A percentile compares a stretch with the other conserved stretches of the same genome.
phyloP scores from a whole-genome alignment of 2,888 invertebrate species.

The Lordiphosa fenestrarum region DNA sequence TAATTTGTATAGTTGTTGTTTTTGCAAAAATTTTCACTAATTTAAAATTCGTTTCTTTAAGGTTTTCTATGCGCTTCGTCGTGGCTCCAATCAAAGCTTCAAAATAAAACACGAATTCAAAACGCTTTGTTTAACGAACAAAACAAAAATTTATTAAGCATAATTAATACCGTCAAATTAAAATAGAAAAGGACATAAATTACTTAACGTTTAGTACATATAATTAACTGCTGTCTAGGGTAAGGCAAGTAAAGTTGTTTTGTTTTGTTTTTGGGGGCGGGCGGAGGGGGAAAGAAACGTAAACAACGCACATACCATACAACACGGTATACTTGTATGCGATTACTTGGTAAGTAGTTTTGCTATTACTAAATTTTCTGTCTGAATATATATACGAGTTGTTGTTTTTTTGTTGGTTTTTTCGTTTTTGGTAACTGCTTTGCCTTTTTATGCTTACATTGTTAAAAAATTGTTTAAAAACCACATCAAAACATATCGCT shows the following conservation, averaged over 20 bases:
- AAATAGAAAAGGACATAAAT: slow-evolving; percentile 54
- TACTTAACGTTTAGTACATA: slow-evolving; percentile 59
- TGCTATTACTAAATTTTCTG: slow-evolving; percentile 49
- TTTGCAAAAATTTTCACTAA: slow-evolving; percentile 77
- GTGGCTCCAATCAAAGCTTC: slow-evolving; percentile 14
- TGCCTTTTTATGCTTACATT: slow-evolving; percentile 63
- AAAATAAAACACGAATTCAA: slow-evolving; percentile 45
- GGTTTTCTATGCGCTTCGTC: slow-evolving; percentile 37
- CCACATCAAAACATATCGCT: slow-evolving; percentile 71
- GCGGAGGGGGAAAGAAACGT: slow-evolving; percentile 21
- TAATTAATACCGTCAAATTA: slow-evolving; percentile 73
- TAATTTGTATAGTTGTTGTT: slow-evolving; percentile 43
- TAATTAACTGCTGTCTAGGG: slow-evolving; percentile 42
- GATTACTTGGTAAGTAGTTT: slow-evolving; percentile 41
- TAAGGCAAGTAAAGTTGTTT: slow-evolving; percentile 53
- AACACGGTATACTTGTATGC: slow-evolving; percentile 6
- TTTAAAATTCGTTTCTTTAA: slow-evolving; percentile 80
- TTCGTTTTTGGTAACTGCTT: slow-evolving; percentile 65
- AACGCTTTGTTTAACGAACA: slow-evolving; percentile 67
- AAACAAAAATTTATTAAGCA: slow-evolving; percentile 68
- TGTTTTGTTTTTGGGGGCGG: not conserved
- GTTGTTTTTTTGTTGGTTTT: slow-evolving; percentile 1
- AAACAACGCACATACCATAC: slow-evolving; percentile 3
- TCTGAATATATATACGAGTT: slow-evolving; percentile 22
- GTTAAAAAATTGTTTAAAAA: slow-evolving; percentile 63